phyloP scores from a whole-genome alignment of 2,888 invertebrate species.

The Nasonia oneida region DNA sequence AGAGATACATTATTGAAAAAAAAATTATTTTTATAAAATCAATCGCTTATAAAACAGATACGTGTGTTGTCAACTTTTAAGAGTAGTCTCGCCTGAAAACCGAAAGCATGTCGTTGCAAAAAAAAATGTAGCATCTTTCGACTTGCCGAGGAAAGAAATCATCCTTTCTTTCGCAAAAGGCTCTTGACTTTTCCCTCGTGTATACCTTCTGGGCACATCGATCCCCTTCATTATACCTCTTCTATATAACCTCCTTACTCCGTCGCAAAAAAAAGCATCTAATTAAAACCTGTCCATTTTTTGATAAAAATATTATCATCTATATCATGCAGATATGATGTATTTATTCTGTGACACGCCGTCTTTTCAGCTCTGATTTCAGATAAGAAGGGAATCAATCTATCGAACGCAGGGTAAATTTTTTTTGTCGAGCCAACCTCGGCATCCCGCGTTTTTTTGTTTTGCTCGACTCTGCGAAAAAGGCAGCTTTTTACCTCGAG shows the following conservation, averaged over 20 bases:
- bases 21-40: neutral
- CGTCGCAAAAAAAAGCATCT: constrained; percentile 13
- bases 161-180: neutral
- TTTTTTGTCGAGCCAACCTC: neutral
- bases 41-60: neutral
- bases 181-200: neutral
- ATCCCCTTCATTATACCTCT: constrained; percentile 15
- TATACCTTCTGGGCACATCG: neutral
- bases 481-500: constrained; percentile 10
- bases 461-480: neutral
- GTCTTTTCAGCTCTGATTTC: neutral
- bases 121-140: neutral
- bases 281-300: constrained; percentile 13
- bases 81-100: too few species aligned
- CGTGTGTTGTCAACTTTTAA: neutral
- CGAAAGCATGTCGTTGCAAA: neutral
- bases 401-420: neutral
- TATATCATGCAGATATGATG: neutral
- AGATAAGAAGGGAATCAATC: neutral
- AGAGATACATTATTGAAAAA: neutral
- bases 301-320: neutral
- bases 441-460: neutral
- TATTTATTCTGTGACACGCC: neutral
- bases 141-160: neutral
- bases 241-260: neutral